A percentile compares a stretch with the other conserved stretches of the same genome.
These are phyloP conservation scores for Venusia cambrica DNA, from an alignment of 2,888 invertebrate species.

Conservation along the genomic window DNA sequence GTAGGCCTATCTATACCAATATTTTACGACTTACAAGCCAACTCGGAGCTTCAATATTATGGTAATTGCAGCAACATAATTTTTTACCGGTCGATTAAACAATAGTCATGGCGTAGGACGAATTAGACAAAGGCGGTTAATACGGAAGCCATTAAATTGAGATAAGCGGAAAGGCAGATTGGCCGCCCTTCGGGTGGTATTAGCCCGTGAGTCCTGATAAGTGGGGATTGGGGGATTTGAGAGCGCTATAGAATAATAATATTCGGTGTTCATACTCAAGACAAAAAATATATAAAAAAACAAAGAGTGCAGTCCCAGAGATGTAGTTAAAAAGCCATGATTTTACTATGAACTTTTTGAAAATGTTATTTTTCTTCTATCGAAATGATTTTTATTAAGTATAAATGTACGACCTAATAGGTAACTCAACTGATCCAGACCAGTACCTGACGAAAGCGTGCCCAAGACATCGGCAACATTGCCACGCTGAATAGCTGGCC, in stretches of 20 bases:
- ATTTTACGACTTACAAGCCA: constrained; percentile 25
- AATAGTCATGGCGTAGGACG: constrained; percentile 57
- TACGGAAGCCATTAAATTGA: constrained; percentile 80
- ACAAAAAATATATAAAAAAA: too few relatives aligned
- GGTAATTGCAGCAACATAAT: constrained; percentile 43
- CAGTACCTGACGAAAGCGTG: too few relatives aligned
- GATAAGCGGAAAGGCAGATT: constrained; percentile 72
- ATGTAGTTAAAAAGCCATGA: too few relatives aligned
- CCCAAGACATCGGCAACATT: too few relatives aligned
- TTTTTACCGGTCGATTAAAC: constrained; percentile 74
- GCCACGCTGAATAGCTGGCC: too few relatives aligned
- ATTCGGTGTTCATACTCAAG: too few relatives aligned
- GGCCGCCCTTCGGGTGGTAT: constrained; percentile 76
- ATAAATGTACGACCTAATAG: too few relatives aligned
- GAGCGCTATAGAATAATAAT: constrained; percentile 52
- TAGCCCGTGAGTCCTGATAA: constrained; percentile 76
- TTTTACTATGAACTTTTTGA: too few relatives aligned
- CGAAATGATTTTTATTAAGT: too few relatives aligned
- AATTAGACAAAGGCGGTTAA: constrained; percentile 80
- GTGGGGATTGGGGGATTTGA: constrained; percentile 63
- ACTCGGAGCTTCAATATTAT: constrained; percentile 26
- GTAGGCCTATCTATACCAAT: constrained; percentile 22
- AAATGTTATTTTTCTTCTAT: too few relatives aligned
- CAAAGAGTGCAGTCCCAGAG: too few relatives aligned
- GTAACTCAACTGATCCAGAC: too few relatives aligned